phyloP scores from a whole-genome alignment of 2,797 vertebrate species.

The Syndactyla subalaris region DNA sequence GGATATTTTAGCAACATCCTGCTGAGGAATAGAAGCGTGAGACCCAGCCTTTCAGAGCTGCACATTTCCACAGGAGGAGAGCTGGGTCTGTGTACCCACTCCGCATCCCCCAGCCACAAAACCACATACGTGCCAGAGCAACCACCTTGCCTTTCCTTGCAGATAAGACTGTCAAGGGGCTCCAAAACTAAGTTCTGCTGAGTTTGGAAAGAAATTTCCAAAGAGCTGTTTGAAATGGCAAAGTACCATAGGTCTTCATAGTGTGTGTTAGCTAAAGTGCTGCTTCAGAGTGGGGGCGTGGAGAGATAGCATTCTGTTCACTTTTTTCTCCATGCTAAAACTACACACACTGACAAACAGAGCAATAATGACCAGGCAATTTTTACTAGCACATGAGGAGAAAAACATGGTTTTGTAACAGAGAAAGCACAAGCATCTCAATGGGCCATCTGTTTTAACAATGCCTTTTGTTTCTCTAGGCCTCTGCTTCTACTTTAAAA shows the following conservation, averaged over 20 bases:
- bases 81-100: neutral
- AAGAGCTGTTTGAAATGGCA: neutral
- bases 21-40: neutral
- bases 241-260: neutral
- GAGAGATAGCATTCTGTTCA: rapidly evolving
- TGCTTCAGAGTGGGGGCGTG: neutral
- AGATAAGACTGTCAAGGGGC: neutral
- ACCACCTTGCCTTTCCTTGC: neutral
- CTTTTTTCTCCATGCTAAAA: neutral
- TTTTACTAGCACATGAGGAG: neutral
- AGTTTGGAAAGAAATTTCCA: neutral
- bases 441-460: neutral
- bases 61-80: neutral
- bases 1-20: neutral
- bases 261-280: neutral
- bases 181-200: neutral
- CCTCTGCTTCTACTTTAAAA: slow-evolving; percentile 17
- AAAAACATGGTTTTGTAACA: neutral
- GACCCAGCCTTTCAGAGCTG: neutral
- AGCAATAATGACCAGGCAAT: neutral
- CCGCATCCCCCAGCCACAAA: neutral
- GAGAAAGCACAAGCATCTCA: slow-evolving; percentile 8
- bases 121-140: rapidly evolving
- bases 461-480: neutral
- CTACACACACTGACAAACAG: neutral